phyloP scores from a whole-genome alignment of 1,140 invertebrate genomes.

The Manduca sexta region DNA sequence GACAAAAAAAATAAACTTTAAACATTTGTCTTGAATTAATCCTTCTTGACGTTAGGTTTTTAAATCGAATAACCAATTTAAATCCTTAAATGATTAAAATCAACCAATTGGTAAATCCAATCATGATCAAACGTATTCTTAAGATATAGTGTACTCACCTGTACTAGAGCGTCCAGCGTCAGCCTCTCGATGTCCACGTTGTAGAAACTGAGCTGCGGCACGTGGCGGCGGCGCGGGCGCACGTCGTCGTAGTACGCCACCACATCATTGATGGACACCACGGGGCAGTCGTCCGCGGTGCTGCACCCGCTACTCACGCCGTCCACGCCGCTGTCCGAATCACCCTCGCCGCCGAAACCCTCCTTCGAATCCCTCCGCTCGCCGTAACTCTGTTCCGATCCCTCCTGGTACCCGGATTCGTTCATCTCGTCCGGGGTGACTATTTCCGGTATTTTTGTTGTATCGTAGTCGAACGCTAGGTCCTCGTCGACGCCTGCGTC shows the following conservation, averaged over 20 bases:
- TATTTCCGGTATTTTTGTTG: conserved; percentile 58
- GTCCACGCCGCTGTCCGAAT: conserved; percentile 61
- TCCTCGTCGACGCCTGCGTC: conserved; percentile 46
- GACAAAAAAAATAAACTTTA: too few species aligned
- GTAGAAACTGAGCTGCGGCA: conserved; percentile 77
- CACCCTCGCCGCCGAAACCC: conserved; percentile 55
- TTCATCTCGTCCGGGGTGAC: conserved; percentile 61
- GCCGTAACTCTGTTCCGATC: conserved; percentile 56
- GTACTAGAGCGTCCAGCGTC: conserved; percentile 55
- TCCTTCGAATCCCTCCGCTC: conserved; percentile 59
- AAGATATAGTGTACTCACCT: conserved; percentile 57
- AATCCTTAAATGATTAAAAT: too few species aligned
- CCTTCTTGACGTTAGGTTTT: too few species aligned
- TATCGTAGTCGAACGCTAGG: conserved; percentile 56
- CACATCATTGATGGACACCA: conserved; percentile 69
- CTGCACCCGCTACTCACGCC: conserved; percentile 59
- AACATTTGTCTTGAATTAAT: too few species aligned
- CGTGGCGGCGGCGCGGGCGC: conserved; percentile 65
- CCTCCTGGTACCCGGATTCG: conserved; percentile 61
- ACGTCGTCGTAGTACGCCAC: conserved; percentile 69
- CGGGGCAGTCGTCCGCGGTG: conserved; percentile 64
- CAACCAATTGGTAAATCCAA: too few species aligned
- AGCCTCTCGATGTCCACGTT: conserved; percentile 63
- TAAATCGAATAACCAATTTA: too few species aligned
- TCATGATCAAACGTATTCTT: too few species aligned